phyloP scores from a whole-genome alignment of 2,797 vertebrate genomes.

The Ptychobarbus kaznakovi region DNA sequence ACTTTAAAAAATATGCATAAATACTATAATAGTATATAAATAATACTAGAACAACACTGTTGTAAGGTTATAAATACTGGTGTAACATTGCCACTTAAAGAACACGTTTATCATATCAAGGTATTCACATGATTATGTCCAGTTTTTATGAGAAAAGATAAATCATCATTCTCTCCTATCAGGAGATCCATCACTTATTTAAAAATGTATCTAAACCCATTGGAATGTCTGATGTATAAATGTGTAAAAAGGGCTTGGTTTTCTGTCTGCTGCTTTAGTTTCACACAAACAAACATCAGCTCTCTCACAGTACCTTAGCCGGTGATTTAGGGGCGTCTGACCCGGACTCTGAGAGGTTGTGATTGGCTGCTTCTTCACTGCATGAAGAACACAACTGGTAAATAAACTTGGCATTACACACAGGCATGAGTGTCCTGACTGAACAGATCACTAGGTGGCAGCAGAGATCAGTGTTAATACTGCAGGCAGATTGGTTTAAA shows the following conservation, averaged over 20 bases:
- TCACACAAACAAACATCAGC: not conserved
- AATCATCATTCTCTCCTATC: not conserved
- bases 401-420: not conserved
- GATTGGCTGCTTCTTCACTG: conserved; percentile 62
- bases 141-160: no score
- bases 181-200: not conserved
- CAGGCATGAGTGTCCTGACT: not conserved
- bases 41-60: not conserved
- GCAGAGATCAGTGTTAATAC: not conserved
- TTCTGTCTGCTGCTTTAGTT: not conserved
- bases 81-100: not conserved
- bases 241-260: not conserved
- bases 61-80: not conserved
- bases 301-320: conserved; percentile 78
- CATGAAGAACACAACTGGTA: conserved; percentile 15
- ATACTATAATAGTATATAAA: not conserved
- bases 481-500: conserved; percentile 30
- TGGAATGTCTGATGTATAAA: not conserved
- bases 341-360: conserved; percentile 73
- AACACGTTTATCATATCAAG: not conserved
- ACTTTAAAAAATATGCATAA: not conserved
- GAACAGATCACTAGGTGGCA: conserved; percentile 24
- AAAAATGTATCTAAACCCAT: not conserved
- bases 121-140: not conserved
- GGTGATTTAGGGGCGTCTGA: conserved; percentile 79